These are phyloP conservation scores for Muricea muricata DNA, from an alignment of 92 coral and sea anemone genomes.

Conservation along the genomic window DNA sequence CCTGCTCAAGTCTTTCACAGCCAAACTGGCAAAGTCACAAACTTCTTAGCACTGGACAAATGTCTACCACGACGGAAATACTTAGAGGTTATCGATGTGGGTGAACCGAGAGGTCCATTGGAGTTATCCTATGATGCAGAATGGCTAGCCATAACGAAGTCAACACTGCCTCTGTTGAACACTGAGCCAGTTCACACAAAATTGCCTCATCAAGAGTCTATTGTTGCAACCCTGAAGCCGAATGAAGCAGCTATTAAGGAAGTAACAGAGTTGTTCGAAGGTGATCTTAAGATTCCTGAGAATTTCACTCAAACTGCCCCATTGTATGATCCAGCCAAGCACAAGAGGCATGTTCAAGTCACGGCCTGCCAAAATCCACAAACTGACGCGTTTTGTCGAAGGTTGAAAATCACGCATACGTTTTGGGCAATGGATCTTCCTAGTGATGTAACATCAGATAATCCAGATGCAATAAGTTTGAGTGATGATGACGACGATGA, in stretches of 20 bases:
- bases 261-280: slow-evolving; percentile 60
- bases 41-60: slow-evolving; percentile 93
- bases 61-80: slow-evolving; percentile 92
- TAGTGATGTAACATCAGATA: slow-evolving; percentile 44
- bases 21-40: slow-evolving; percentile 71
- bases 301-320: slow-evolving; percentile 78
- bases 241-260: slow-evolving; percentile 63
- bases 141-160: slow-evolving; percentile 86
- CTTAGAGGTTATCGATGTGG: slow-evolving; percentile 85
- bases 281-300: slow-evolving; percentile 69
- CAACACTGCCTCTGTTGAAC: slow-evolving; percentile 76
- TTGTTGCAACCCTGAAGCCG: slow-evolving; percentile 69
- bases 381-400: slow-evolving; percentile 75
- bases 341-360: slow-evolving; percentile 56
- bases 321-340: slow-evolving; percentile 71
- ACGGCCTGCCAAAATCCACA: slow-evolving; percentile 73
- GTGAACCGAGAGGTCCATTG: slow-evolving; percentile 77
- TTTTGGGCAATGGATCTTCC: slow-evolving; percentile 51
- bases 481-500: slow-evolving; percentile 70
- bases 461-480: slow-evolving; percentile 89
- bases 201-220: slow-evolving; percentile 67
- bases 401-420: slow-evolving; percentile 79
- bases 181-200: slow-evolving; percentile 55
- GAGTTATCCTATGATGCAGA: slow-evolving; percentile 87
- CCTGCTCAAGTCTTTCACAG: slow-evolving; percentile 87